Evolutionary conservation across 2,113 vertebrate genomes (phyloP), one percentile per base, ranked within the genome.

Genomic region (Rana temporaria): DNA sequence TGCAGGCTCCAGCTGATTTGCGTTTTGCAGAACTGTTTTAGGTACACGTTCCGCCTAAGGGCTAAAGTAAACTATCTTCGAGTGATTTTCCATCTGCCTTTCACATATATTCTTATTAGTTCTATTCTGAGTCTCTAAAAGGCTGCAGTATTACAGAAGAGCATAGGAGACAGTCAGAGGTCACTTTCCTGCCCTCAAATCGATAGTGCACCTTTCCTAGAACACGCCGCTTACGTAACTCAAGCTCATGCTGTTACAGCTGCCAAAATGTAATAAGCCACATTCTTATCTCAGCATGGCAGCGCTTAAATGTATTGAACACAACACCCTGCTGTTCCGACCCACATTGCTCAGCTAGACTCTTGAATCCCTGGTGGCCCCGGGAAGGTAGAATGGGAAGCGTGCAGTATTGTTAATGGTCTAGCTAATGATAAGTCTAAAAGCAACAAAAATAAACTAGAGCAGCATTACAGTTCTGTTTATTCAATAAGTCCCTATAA

Each of bases 31-130:
- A 57, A 52, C 69, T 32, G 80, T 56, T 57, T n/a, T 34, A 75
- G 70, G 70, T 66, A 82, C 81, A 83, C 53, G 6, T 76, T 67
- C 42, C 15, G 63, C 81, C 71, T 68, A 22, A 42, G 80, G 81
- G 53, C 56, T 66, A 16, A 76, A 75, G 17, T 30, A 68, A 32
- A 48, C 53, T 60, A 76, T 76, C 63, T 71, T 53, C 55, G 6
- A 82, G 71, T 67, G 63, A 82, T 67, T 82, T 75, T 67, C 71
- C 71, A 75, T 82, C 80, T 82, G 70, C 71, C 52, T 56, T 64
- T 22, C 48, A 53, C 80, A 73, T 66, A 66, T 42, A 19, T 9
- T 67, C 32, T 48, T 32, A 38, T 55, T 22, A 65, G 42, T 55
- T 74, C 32, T 26, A n/a, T 30, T n/a, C 67, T 48, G 26, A 26